Conservation (phyloP, 2,113 vertebrate genomes). For the Euleptes europaea region DNA sequence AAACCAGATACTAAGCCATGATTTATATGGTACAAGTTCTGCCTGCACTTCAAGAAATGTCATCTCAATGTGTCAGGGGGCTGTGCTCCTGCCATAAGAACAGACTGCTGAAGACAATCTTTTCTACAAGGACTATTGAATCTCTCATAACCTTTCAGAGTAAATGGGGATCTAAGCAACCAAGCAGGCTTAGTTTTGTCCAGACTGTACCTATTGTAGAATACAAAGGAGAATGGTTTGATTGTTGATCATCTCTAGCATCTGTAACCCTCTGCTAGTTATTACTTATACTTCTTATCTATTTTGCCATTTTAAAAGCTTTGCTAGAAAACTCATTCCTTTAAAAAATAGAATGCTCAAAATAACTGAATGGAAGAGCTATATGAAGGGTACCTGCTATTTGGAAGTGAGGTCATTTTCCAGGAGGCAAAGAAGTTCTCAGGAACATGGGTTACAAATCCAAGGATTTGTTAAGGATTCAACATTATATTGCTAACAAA, state of each 20-base stretch:
- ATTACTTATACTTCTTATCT: not conserved
- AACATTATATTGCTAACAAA: slow-evolving; percentile 13
- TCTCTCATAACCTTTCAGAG: not conserved
- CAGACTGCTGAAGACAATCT: not conserved
- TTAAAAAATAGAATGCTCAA: not conserved
- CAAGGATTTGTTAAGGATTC: slow-evolving; percentile 28
- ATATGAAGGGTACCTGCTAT: not conserved
- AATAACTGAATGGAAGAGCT: not conserved
- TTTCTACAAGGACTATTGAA: not conserved
- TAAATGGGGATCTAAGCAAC: not conserved
- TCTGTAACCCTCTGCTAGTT: not conserved
- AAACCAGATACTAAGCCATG: not conserved
- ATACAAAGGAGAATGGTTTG: not conserved
- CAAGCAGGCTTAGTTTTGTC: not conserved
- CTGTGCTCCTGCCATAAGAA: not conserved
- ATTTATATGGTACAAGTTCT: not conserved
- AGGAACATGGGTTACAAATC: slow-evolving; percentile 8
- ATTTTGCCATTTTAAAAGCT: not conserved
- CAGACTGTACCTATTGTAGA: not conserved
- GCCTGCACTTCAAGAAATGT: not conserved
- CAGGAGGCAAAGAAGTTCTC: not conserved
- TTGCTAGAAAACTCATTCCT: not conserved
- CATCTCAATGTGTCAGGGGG: not conserved
- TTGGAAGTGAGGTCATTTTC: not conserved
- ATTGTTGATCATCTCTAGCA: not conserved